Evolutionary conservation across 2,888 invertebrate genomes (phyloP), one percentile per base, ranked within the genome.

Genomic region (Cerceris ruficornis): DNA sequence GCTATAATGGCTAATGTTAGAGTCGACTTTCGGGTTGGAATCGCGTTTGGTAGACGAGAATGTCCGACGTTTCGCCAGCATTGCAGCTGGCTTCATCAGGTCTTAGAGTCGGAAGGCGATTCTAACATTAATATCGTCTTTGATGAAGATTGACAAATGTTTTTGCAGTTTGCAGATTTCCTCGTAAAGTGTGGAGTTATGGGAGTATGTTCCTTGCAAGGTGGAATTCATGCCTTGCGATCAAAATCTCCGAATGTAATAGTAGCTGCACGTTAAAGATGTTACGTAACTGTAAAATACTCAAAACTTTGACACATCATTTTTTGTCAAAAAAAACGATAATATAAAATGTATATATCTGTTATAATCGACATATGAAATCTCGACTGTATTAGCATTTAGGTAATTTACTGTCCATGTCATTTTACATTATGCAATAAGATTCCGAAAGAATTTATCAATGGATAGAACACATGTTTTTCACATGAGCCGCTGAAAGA

Each of bases 131-230:
- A 59, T 69, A 0, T 14, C 49, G 6, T 17, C 43, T n/a, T 13
- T 9, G 8, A 54, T 46, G 28, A 7, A 42, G 59, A 76, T 41
- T 50, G 28, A 71, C 52, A 49, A 15, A 13, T 83, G 93, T 93
- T 66, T 64, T 80, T 82, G 41, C 93, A 98, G 97, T 98, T 98
- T 94, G 97, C 98, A 61, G 96, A 96, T 87, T 96, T 96, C 90
- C 93, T 98, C 77, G 95, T 98, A 60, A 95, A 95, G 78, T 96
- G 97, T 89, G 95, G 95, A 68, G 95, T 97, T 69, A 93, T 95
- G 0, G 95, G 96, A 88, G 97, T 98, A 6, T 98, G 98, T 91
- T 95, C 96, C 13, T 94, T 98, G 13, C 97, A 98, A 93, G 97
- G 97, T 69, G 98, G 98, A 58, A 96, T 98, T 86, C 94, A 96